Base-by-base conservation (phyloP, 2,888 invertebrate species). In the Drymonia ruficornis region DNA sequence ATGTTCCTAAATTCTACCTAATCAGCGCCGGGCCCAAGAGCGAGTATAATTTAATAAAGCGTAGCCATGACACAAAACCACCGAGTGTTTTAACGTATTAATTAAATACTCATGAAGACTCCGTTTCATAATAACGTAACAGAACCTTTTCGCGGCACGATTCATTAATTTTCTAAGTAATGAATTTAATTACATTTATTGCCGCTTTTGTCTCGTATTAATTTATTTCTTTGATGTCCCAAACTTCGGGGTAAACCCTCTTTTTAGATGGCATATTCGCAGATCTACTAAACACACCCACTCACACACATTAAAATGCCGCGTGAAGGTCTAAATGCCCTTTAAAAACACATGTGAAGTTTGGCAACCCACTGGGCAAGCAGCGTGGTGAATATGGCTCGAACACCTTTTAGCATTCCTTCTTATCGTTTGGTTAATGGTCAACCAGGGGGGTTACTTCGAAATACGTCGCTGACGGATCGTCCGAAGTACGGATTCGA, bases 71-170 rank as follows among this genome's bases (percentile, higher is more conserved):
- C 23, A 29, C 45, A 48, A 50, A 62, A 66, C 55, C 63, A 48
- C 63, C 60, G 44, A 49, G 61, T 49, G 43, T 57, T 63, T 52
- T 47, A 49, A 48, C 54, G 43, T 46, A 54, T 49, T 68, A 57
- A 67, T 67, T 65, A 68, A 67, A 61, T 66, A 54, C 52, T 59
- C 55, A 68, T 55, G 29, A 53, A 59, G 62, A 53, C 64, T 57
- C 53, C 54, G 43, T 58, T 61, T 9, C 49, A 50, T 63, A 53
- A 53, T 55, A 51, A 66, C 51, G 49, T 53, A 52, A 34, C 55
- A 53, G 51, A 49, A 48, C 46, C 52, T 36, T 53, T 56, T 61
- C 52, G 55, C 40, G 44, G 49, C 36, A 29, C 53, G 56, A 66
- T 68, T 66, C 68, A 66, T 68, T 65, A 51, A 49, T 59, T 53